phyloP scores from a whole-genome alignment of 1,140 invertebrate species.

The Asbolus verrucosus region DNA sequence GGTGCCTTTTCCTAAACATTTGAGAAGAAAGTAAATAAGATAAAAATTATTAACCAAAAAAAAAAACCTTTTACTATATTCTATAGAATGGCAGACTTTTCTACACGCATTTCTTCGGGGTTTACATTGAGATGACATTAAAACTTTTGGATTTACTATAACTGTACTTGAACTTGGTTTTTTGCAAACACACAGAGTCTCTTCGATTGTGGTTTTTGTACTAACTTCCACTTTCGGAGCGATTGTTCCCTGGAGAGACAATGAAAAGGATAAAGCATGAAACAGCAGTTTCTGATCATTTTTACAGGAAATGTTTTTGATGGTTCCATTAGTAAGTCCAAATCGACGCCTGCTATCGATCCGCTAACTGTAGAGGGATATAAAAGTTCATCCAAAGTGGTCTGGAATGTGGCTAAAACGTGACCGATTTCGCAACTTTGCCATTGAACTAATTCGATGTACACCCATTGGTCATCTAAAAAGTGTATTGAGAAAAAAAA shows the following conservation, averaged over 20 bases:
- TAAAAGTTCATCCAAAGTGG: conserved; percentile 72
- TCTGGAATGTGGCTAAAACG: conserved; percentile 73
- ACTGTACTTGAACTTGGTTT: conserved; percentile 45
- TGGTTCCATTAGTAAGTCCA: conserved; percentile 76
- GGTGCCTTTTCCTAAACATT: conserved; percentile 38
- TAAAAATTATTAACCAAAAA: background rate
- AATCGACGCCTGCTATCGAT: conserved; percentile 67
- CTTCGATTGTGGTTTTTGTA: conserved; percentile 69
- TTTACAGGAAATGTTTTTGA: conserved; percentile 74
- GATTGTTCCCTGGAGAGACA: conserved; percentile 68
- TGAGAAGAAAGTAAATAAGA: background rate
- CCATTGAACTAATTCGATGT: conserved; percentile 76
- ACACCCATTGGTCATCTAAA: conserved; percentile 70
- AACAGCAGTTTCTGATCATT: conserved; percentile 1
- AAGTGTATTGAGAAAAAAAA: conserved; percentile 56
- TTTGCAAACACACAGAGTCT: conserved; percentile 62
- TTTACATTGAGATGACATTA: conserved; percentile 49
- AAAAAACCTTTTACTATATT: conserved; percentile 56
- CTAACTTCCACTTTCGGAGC: conserved; percentile 72
- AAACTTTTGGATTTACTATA: conserved; percentile 65
- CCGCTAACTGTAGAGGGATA: conserved; percentile 68
- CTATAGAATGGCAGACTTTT: conserved; percentile 61
- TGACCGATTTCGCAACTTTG: conserved; percentile 65
- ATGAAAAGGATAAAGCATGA: conserved; percentile 2
- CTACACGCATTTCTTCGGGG: conserved; percentile 46